Conservation (phyloP, 1,140 invertebrate genomes). For the Brachionus rotundiformis region DNA sequence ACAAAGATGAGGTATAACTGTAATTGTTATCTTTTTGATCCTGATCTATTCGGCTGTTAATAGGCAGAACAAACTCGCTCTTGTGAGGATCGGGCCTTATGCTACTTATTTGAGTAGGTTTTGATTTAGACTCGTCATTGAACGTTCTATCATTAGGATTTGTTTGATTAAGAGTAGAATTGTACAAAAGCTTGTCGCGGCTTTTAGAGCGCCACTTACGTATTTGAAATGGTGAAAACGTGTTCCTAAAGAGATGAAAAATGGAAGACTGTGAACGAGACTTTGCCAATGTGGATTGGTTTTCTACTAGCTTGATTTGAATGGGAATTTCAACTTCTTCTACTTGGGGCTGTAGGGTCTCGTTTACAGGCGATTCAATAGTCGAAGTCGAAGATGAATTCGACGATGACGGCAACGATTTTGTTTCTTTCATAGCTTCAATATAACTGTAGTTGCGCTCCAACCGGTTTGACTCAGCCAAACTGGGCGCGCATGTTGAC, state of each 20-base stretch:
- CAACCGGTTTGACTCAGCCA: neutral
- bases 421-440: conserved; percentile 45
- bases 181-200: conserved; percentile 32
- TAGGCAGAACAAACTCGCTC: neutral
- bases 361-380: neutral
- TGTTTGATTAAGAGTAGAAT: neutral
- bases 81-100: neutral
- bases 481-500: neutral
- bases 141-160: neutral
- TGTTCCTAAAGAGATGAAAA: conserved; percentile 22
- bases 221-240: conserved; percentile 39
- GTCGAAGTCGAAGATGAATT: conserved; percentile 31
- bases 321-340: conserved; percentile 39
- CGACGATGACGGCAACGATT: conserved; percentile 43
- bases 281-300: neutral
- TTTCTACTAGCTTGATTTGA: conserved; percentile 16
- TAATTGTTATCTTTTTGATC: neutral
- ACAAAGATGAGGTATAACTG: conserved; percentile 27
- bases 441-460: conserved; percentile 49
- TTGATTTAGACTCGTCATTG: neutral
- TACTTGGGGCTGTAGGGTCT: neutral
- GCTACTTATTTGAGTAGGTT: neutral
- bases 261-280: conserved; percentile 48
- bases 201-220: conserved; percentile 44
- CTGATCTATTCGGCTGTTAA: neutral